A percentile compares a stretch with the other conserved stretches of the same genome.
phyloP scores from a whole-genome alignment of 2,797 vertebrate genomes.

The Gallirallus australis region DNA sequence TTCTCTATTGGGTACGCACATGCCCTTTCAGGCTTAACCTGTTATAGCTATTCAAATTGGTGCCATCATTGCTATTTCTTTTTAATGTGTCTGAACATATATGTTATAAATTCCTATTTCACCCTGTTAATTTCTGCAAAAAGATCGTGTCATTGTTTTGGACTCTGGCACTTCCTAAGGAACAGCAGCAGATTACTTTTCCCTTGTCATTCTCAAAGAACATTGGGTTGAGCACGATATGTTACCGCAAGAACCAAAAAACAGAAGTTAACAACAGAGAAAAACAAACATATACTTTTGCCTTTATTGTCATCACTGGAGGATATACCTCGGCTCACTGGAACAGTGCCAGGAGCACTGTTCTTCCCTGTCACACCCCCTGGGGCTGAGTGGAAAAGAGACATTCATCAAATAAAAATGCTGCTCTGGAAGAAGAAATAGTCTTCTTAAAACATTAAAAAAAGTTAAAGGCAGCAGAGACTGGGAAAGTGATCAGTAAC shows the following conservation, averaged over 20 bases:
- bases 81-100: neutral
- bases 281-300: neutral
- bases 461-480: neutral
- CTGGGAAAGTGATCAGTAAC: neutral
- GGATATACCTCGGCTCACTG: neutral
- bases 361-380: neutral
- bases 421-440: neutral
- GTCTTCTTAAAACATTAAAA: neutral
- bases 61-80: neutral
- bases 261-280: neutral
- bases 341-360: neutral
- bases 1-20: neutral
- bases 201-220: neutral
- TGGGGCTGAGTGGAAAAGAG: neutral
- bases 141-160: neutral
- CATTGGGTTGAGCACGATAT: fast-evolving
- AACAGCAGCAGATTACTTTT: neutral
- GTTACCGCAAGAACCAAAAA: neutral
- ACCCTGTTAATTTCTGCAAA: neutral
- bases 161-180: neutral
- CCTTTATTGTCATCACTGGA: neutral
- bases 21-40: neutral
- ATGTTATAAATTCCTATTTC: neutral
- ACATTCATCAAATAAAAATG: neutral
- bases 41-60: neutral